phyloP scores from a whole-genome alignment of 2,113 vertebrate genomes.

The Tiliqua scincoides region DNA sequence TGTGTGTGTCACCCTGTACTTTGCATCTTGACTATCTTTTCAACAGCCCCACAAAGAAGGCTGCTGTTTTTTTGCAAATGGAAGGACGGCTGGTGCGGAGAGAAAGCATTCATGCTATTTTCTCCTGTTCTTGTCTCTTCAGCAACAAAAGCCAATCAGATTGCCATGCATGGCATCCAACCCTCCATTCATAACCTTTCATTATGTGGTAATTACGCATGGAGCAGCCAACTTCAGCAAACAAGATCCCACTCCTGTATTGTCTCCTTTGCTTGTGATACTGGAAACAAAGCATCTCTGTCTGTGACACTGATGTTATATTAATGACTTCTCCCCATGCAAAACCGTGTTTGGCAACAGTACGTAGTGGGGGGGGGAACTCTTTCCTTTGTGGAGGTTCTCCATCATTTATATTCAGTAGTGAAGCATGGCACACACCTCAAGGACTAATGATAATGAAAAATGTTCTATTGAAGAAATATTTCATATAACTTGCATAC shows the following conservation, averaged over 20 bases:
- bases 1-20: too few relatives aligned
- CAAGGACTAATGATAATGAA: constrained; percentile 72
- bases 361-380: constrained; percentile 36
- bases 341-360: constrained; percentile 28
- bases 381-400: constrained; percentile 47
- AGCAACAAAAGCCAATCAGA: neutral
- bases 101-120: neutral
- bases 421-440: constrained; percentile 30
- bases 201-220: constrained; percentile 8
- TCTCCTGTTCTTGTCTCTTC: neutral
- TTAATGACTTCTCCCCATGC: constrained; percentile 32
- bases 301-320: constrained; percentile 23
- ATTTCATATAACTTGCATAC: constrained; percentile 65
- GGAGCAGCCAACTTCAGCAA: neutral
- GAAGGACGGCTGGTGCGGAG: neutral
- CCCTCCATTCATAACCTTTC: neutral
- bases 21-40: neutral
- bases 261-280: constrained; percentile 4
- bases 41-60: neutral
- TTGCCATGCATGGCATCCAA: constrained; percentile 8
- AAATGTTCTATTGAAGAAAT: constrained; percentile 63
- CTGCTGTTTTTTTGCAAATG: neutral
- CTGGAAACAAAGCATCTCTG: neutral
- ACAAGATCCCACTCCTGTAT: constrained; percentile 6
- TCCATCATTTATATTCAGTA: constrained; percentile 63